Evolutionary conservation across 2,113 vertebrate species (phyloP).

Genomic region (pig (Sus scrofa)): T2T-Sscrofa CM000826.6:143434501-143435000

Average conservation of each 20-base stretch:
- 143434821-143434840: background rate
- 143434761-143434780: background rate
- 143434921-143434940: background rate
- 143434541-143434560: background rate
- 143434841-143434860: background rate
- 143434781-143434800: background rate
- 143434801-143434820: background rate
- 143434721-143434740: background rate
- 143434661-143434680: background rate
- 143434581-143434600: background rate
- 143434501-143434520: background rate
- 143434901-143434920: background rate
- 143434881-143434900: background rate
- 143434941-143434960: background rate
- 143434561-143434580: background rate
- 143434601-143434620: background rate
- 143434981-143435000: background rate
- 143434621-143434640: background rate
- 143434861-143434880: background rate
- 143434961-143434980: background rate
- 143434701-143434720: background rate
- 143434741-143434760: background rate
- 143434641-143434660: background rate
- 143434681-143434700: background rate
- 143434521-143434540: constrained; percentile 1